Conservation (phyloP, 2,888 invertebrate species). For the Crioceris asparagi region DNA sequence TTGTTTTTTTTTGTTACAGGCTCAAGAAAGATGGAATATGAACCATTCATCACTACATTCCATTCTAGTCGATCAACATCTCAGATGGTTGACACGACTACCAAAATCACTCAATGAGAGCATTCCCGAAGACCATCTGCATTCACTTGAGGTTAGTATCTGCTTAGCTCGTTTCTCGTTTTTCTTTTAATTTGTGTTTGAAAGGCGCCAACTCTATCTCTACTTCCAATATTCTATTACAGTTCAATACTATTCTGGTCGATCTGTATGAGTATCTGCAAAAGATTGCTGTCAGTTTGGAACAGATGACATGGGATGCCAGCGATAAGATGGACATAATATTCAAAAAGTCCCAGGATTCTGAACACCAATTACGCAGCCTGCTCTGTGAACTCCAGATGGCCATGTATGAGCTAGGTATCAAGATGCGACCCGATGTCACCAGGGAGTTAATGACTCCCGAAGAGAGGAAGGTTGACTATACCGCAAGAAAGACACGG, state of each 20-base stretch:
- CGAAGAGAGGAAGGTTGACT: constrained; percentile 18
- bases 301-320: constrained; percentile 52
- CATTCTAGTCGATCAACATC: constrained; percentile 37
- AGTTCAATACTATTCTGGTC: constrained; percentile 45
- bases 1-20: constrained; percentile 35
- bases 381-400: constrained; percentile 60
- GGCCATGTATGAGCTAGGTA: constrained; percentile 42
- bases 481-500: constrained; percentile 40
- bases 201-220: no score
- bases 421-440: constrained; percentile 41
- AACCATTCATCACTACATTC: constrained; percentile 36
- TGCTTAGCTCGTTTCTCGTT: neutral
- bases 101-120: constrained; percentile 38
- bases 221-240: no score
- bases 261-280: constrained; percentile 58
- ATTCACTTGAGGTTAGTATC: constrained; percentile 38
- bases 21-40: constrained; percentile 37
- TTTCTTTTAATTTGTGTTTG: no score
- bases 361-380: constrained; percentile 49
- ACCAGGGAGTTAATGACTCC: constrained; percentile 34
- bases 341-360: constrained; percentile 44
- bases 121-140: constrained; percentile 35
- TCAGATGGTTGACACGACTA: constrained; percentile 38
- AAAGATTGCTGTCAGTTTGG: constrained; percentile 57
- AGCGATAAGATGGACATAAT: constrained; percentile 38